Conservation (phyloP, 2,113 vertebrate genomes). For the Bucco capensis region DNA sequence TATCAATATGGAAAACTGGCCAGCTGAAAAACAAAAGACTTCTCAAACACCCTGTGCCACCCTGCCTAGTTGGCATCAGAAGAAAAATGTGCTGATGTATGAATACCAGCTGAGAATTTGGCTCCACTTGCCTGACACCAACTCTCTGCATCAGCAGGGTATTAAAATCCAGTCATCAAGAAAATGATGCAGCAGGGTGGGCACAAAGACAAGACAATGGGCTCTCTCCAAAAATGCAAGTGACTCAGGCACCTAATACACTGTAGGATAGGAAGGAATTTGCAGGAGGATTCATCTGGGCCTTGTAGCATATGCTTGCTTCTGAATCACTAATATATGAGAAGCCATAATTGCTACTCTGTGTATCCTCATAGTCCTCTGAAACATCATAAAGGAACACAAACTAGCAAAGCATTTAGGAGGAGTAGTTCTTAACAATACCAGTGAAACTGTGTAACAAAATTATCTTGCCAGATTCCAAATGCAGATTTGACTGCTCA, state of each 20-base stretch:
- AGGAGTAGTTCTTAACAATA: not conserved
- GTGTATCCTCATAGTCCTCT: not conserved
- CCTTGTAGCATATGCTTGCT: not conserved
- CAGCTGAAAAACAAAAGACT: not conserved
- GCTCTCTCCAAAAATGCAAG: not conserved
- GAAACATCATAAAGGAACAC: not conserved
- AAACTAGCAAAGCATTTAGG: not conserved
- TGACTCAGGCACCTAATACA: not conserved
- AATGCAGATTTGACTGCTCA: not conserved
- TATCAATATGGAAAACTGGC: not conserved
- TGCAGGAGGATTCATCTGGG: not conserved
- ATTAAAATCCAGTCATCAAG: not conserved
- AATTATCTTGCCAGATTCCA: not conserved
- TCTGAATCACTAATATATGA: constrained; percentile 34
- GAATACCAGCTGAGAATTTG: not conserved
- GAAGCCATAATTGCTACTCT: not conserved
- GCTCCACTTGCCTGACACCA: not conserved
- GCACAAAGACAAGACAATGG: not conserved
- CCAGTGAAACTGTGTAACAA: not conserved
- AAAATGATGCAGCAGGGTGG: not conserved
- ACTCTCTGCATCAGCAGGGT: not conserved
- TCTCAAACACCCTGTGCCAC: not conserved
- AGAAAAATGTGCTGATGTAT: not conserved
- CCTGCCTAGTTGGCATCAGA: not conserved
- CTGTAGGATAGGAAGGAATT: not conserved